Evolutionary conservation across 2,797 vertebrate species (phyloP).

Genomic region (Fratercula arctica): DNA sequence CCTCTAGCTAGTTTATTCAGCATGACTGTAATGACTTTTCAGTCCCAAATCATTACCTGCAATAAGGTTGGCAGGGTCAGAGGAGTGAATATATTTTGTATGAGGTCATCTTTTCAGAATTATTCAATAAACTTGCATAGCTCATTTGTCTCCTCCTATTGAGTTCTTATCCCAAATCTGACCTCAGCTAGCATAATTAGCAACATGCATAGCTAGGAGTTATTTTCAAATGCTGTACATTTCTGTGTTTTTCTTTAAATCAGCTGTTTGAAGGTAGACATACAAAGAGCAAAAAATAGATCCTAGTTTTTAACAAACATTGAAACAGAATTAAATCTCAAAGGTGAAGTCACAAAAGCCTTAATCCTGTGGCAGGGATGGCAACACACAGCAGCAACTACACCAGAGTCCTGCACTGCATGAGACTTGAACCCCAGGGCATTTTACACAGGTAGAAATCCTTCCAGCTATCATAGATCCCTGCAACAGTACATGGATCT

Average conservation of each 20-base stretch:
- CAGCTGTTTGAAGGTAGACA: background rate
- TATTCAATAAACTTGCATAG: background rate
- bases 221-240: background rate
- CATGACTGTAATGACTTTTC: background rate
- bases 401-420: background rate
- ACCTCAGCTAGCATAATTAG: background rate
- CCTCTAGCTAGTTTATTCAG: background rate
- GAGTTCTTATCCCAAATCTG: background rate
- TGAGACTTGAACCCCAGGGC: background rate
- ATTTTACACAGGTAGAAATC: background rate
- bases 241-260: background rate
- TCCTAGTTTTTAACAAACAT: background rate
- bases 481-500: background rate
- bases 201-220: background rate
- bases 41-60: background rate
- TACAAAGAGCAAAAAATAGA: background rate
- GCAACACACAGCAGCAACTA: accelerated
- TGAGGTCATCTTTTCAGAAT: background rate
- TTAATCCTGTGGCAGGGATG: background rate
- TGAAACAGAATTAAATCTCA: background rate
- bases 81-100: background rate
- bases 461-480: background rate
- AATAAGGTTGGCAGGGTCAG: background rate
- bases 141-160: background rate
- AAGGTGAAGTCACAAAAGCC: background rate